Evolutionary conservation across 2,888 invertebrate species (phyloP), one percentile per base, ranked within the genome.

Genomic region (Cerceris rybyensis): DNA sequence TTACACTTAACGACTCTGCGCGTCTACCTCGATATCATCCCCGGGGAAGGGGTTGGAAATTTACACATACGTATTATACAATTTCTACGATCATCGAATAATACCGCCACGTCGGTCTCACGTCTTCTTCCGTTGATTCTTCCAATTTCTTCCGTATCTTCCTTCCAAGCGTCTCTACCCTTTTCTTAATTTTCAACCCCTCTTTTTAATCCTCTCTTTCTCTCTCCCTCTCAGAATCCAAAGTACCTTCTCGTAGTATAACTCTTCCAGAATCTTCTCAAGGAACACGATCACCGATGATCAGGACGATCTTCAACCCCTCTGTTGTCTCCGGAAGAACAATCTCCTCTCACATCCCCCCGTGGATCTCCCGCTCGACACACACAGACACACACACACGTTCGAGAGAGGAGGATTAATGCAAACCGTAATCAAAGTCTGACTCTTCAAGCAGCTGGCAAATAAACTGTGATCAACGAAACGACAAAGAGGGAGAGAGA

Each of bases 351-450:
- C 70, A 66, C 63, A 46, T 60, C 28, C 46, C 54, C 65, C 55
- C 71, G 61, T 28, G 72, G 58, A 67, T 46, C 74, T 76, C 77
- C 69, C 64, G 74, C 71, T 82, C 64, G 70, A 74, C 84, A 71
- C 84, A 83, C 84, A 84, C 78, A 81, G 78, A 71, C 81, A 81
- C 78, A 78, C 83, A 83, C 81, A 73, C 80, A 69, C 80, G 70
- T 68, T 65, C 76, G 75, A 60, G 46, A 58, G 67, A 14, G 49
- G 67, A 66, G 71, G 66, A 67, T 52, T 55, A 70, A 52, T 16
- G 61, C 17, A 14, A n/a, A 9, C 16, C 14, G 16, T 55, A n/a
- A 6, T 55, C 28, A 16, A 13, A 16, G 13, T 57, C 39, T 57
- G 16, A 7, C 57, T 57, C 57, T n/a, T 4, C 0, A 16, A 8